phyloP scores from a whole-genome alignment of 2,113 vertebrate species.

The Myotis yumanensis region DNA sequence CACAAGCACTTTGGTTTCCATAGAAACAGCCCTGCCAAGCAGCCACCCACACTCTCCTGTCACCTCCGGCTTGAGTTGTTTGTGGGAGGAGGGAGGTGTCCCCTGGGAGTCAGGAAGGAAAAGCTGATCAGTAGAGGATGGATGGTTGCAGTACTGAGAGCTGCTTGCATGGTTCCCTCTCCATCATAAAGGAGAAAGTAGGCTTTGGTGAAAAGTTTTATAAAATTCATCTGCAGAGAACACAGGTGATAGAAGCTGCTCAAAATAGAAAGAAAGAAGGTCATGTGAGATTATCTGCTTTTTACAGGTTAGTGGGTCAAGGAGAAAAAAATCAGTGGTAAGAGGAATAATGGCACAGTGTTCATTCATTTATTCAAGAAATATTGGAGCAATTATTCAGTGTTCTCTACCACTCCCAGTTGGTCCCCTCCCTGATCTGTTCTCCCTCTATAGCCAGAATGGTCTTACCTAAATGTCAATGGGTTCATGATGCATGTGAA shows the following conservation, averaged over 20 bases:
- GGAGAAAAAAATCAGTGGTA: not conserved
- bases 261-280: not conserved
- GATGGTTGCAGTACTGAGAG: not conserved
- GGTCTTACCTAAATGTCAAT: not conserved
- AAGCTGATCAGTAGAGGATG: not conserved
- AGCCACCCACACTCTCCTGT: constrained; percentile 53
- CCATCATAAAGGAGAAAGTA: not conserved
- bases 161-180: rapidly evolving
- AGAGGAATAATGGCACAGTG: not conserved
- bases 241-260: not conserved
- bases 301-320: not conserved
- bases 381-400: too few species aligned
- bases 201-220: not conserved
- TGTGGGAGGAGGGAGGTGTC: not conserved
- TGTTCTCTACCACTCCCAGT: not conserved
- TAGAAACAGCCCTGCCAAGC: constrained; percentile 53
- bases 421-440: not conserved
- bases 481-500: not conserved
- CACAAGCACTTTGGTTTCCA: not conserved
- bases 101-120: not conserved
- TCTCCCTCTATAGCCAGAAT: not conserved
- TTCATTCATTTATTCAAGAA: not conserved
- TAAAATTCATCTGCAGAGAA: not conserved
- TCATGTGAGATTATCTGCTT: not conserved
- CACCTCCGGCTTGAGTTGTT: constrained; percentile 11